Percentiles rank a stretch among this genome's conserved stretches.
Evolutionary conservation across 2,113 vertebrate species (phyloP).

Genomic region (Arizona elegans): DNA sequence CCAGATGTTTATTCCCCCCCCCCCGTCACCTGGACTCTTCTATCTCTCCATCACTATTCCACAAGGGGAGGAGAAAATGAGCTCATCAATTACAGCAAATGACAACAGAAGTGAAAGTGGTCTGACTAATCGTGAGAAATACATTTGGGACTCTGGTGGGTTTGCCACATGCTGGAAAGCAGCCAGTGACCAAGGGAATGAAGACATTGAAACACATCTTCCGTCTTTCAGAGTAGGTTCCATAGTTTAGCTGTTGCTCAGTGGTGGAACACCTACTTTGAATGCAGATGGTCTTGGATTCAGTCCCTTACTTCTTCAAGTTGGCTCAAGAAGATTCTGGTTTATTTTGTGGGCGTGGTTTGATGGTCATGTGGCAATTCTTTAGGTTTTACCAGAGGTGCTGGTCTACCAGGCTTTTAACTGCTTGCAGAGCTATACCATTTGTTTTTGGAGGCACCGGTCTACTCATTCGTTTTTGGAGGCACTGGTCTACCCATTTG

Average conservation of each 20-base stretch:
- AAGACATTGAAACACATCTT: fast-evolving
- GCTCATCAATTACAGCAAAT: background rate
- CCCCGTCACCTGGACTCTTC: fast-evolving
- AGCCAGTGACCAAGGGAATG: background rate
- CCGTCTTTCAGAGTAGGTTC: background rate
- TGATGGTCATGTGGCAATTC: no score
- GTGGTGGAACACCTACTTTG: background rate
- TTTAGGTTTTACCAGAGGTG: no score
- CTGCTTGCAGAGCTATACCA: no score
- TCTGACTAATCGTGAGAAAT: background rate
- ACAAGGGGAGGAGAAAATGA: fast-evolving
- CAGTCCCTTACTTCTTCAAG: background rate
- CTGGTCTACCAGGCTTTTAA: no score
- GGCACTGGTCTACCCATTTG: no score
- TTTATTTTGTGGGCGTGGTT: no score
- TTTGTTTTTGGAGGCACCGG: no score
- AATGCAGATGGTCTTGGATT: background rate
- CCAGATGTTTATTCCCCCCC: conserved; percentile 8
- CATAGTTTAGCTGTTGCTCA: background rate
- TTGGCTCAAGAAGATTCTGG: background rate
- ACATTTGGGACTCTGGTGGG: background rate
- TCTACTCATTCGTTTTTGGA: no score
- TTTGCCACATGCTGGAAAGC: background rate
- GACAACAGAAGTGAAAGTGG: background rate
- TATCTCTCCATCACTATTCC: background rate